These are phyloP conservation scores for Drosophila arawakana DNA, from an alignment of 1,140 invertebrate genomes.

Conservation along the genomic window DNA sequence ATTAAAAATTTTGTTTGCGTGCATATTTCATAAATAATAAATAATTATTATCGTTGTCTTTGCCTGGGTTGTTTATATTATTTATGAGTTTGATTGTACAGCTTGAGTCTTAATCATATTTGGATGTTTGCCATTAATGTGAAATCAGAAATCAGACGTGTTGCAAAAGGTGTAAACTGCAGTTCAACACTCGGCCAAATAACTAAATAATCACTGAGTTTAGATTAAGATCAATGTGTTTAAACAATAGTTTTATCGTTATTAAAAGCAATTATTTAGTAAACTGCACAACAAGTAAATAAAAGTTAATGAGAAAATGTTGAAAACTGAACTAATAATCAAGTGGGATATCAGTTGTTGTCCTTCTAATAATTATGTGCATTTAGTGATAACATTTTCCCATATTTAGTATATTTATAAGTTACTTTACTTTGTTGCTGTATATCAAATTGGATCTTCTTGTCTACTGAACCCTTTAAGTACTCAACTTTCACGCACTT, in stretches of 20 bases:
- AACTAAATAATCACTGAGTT: constrained; percentile 4
- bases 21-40: constrained; percentile 82
- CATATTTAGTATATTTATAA: too few relatives aligned
- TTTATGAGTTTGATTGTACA: constrained; percentile 62
- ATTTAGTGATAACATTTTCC: too few relatives aligned
- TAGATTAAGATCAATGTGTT: constrained; percentile 22
- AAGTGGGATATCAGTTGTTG: too few relatives aligned
- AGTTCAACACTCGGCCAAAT: not conserved
- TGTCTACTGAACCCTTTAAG: not conserved
- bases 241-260: constrained; percentile 4
- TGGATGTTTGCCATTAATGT: constrained; percentile 46
- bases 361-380: too few relatives aligned
- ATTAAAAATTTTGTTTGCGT: constrained; percentile 76
- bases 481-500: constrained; percentile 4
- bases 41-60: constrained; percentile 72
- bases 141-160: constrained; percentile 3
- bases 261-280: too few relatives aligned
- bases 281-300: too few relatives aligned
- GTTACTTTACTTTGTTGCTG: too few relatives aligned
- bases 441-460: not conserved
- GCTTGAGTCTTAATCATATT: constrained; percentile 68
- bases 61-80: constrained; percentile 66
- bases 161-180: constrained; percentile 24
- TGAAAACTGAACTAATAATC: too few relatives aligned
- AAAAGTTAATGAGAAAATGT: too few relatives aligned